Percentiles rank a stretch among this genome's conserved stretches.
Conservation (phyloP, 2,113 vertebrate genomes). For the Seriola dumerili region DNA sequence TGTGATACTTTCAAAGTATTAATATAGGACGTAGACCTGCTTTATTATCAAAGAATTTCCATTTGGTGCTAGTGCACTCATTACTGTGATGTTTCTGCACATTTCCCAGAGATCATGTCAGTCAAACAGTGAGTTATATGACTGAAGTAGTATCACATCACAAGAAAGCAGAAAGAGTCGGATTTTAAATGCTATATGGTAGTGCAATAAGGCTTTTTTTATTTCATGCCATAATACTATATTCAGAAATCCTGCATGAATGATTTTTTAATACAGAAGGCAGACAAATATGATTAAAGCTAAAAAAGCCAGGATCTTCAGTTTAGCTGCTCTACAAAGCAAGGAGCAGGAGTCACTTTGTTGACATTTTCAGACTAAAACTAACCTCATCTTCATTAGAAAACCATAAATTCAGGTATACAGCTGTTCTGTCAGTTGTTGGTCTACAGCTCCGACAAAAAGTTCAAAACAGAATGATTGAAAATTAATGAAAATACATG, state of each 20-base stretch:
- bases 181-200: neutral
- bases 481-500: constrained; percentile 40
- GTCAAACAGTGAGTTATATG: constrained; percentile 1
- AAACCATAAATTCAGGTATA: constrained; percentile 22
- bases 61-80: neutral
- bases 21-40: too few relatives aligned
- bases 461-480: constrained; percentile 9
- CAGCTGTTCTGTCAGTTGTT: constrained; percentile 17
- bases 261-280: neutral
- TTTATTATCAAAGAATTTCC: too few relatives aligned
- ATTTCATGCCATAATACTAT: neutral
- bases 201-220: neutral
- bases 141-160: neutral
- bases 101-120: constrained; percentile 5
- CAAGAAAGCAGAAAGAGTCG: neutral
- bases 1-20: too few relatives aligned
- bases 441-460: neutral
- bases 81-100: neutral
- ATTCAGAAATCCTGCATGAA: neutral
- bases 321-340: constrained; percentile 25
- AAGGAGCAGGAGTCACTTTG: constrained; percentile 6
- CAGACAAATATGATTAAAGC: constrained; percentile 21
- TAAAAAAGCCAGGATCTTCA: neutral
- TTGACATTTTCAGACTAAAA: constrained; percentile 16
- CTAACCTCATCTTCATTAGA: constrained; percentile 20